A percentile compares a stretch with the other conserved stretches of the same genome.
These are phyloP conservation scores for Megalurothrips usitatus DNA, from an alignment of 2,888 invertebrate species.

Conservation along the genomic window DNA sequence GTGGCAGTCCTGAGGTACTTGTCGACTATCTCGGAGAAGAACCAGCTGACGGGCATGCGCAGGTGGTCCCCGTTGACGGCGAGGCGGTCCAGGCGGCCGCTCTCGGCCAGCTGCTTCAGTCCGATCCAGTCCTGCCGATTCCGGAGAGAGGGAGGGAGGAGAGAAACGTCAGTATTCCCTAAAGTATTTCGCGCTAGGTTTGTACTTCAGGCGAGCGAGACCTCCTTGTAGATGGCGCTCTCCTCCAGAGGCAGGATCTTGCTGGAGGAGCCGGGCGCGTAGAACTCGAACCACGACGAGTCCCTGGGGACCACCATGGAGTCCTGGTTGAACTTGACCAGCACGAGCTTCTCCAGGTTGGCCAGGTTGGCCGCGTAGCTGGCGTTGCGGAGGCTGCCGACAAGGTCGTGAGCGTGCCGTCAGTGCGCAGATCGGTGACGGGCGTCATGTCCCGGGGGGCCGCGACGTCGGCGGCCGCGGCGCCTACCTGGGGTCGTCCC, in stretches of 20 bases:
- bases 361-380: slow-evolving; percentile 58
- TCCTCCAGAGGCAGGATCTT: slow-evolving; percentile 65
- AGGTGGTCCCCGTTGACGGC: slow-evolving; percentile 75
- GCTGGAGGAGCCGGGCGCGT: slow-evolving; percentile 74
- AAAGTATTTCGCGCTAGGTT: background rate
- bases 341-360: slow-evolving; percentile 73
- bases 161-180: background rate
- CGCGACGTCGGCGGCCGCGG: no score
- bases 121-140: slow-evolving; percentile 72
- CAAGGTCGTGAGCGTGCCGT: no score
- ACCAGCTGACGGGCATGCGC: slow-evolving; percentile 72
- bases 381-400: background rate
- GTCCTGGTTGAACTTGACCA: slow-evolving; percentile 87
- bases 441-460: no score
- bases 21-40: slow-evolving; percentile 46
- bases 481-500: background rate
- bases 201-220: slow-evolving; percentile 44
- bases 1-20: background rate
- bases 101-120: slow-evolving; percentile 61
- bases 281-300: slow-evolving; percentile 78
- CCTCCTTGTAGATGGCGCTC: slow-evolving; percentile 72
- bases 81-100: slow-evolving; percentile 69
- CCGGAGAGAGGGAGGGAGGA: no score
- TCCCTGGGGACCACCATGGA: slow-evolving; percentile 88
- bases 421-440: no score